These are phyloP conservation scores for Athalia cordata DNA, from an alignment of 2,888 invertebrate genomes.

Conservation along the genomic window DNA sequence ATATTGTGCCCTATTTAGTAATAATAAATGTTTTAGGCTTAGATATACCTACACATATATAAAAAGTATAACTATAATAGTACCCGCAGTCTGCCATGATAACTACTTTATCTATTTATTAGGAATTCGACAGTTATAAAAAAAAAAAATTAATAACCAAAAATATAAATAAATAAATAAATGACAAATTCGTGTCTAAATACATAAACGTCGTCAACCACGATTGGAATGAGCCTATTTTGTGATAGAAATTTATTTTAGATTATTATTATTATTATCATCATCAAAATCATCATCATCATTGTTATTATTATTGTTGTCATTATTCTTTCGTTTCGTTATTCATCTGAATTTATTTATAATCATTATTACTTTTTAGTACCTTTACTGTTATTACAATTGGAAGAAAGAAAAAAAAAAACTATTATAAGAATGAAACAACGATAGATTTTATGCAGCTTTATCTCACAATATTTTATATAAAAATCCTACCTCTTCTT, in stretches of 20 bases:
- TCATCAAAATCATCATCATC: not conserved
- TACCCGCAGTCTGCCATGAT: no score
- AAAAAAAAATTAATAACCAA: no score
- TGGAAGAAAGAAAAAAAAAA: not conserved
- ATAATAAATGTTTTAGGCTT: no score
- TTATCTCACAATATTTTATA: not conserved
- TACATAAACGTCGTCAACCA: slow-evolving; percentile 52
- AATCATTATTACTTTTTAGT: slow-evolving; percentile 6
- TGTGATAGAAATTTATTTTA: slow-evolving; percentile 73
- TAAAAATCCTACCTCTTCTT: slow-evolving; percentile 19
- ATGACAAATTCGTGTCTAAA: not conserved
- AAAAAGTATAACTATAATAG: no score
- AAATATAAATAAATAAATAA: not conserved
- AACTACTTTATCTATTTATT: not conserved
- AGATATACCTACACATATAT: no score
- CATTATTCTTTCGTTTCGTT: not conserved
- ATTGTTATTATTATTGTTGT: not conserved
- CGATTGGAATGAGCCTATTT: slow-evolving; percentile 58
- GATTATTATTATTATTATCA: slow-evolving; percentile 45
- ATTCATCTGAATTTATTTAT: not conserved
- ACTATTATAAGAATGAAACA: not conserved
- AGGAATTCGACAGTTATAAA: not conserved
- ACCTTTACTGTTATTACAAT: not conserved
- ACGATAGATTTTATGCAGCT: not conserved
- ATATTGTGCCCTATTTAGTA: no score